Percentiles rank a stretch among this genome's conserved stretches.
phyloP scores from a whole-genome alignment of 2,797 vertebrate species.

The Spea hammondii region DNA sequence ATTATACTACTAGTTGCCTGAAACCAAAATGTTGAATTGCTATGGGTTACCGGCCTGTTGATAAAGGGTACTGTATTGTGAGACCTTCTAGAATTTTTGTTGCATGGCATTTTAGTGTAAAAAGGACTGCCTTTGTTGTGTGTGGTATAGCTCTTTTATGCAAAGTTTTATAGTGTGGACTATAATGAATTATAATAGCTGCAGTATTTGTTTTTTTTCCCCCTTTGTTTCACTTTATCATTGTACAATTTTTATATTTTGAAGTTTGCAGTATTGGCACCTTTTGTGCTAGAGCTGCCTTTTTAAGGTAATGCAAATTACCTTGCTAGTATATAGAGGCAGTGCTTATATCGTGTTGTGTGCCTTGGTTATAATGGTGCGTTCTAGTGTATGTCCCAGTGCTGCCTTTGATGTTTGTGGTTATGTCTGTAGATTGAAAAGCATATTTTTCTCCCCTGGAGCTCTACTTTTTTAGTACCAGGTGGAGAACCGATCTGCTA shows the following conservation, averaged over 20 bases:
- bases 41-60: neutral
- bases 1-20: neutral
- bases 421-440: neutral
- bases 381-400: constrained; percentile 17
- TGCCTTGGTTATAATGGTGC: constrained; percentile 9
- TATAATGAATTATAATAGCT: constrained; percentile 1
- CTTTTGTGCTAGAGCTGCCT: neutral
- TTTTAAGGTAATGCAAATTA: neutral
- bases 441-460: neutral
- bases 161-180: neutral
- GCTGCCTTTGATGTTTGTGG: neutral
- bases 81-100: constrained; percentile 6
- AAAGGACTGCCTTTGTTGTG: neutral
- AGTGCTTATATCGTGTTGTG: constrained; percentile 4
- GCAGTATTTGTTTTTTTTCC: neutral
- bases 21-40: neutral
- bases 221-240: neutral
- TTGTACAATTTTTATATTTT: neutral
- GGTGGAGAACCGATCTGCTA: too few species aligned
- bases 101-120: constrained; percentile 11
- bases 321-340: neutral
- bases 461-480: too few species aligned
- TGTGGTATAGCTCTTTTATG: constrained; percentile 6
- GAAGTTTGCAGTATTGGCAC: neutral
- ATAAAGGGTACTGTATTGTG: constrained; percentile 8